These are phyloP conservation scores for Micrasema minimum DNA, from an alignment of 1,140 invertebrate species.

Conservation along the genomic window DNA sequence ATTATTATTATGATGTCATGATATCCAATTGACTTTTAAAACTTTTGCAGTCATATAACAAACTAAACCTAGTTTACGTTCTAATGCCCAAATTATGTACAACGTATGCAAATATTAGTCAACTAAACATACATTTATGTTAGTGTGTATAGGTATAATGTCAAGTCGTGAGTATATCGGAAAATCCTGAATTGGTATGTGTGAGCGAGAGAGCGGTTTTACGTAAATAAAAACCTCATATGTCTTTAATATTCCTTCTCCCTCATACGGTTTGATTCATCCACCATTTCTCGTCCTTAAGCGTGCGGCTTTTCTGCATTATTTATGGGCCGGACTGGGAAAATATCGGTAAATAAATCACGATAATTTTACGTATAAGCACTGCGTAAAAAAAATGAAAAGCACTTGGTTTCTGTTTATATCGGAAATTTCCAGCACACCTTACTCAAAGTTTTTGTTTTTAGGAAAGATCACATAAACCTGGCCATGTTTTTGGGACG, in stretches of 20 bases:
- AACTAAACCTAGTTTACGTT: too few species aligned
- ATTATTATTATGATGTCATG: too few species aligned
- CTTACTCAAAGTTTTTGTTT: background rate
- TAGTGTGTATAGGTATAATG: too few species aligned
- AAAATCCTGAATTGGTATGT: slow-evolving; percentile 21
- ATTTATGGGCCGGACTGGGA: slow-evolving; percentile 47
- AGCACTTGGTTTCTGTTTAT: too few species aligned
- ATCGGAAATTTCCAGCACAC: too few species aligned
- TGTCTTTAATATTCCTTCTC: slow-evolving; percentile 23
- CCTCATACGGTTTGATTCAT: background rate
- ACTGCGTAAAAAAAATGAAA: slow-evolving; percentile 4
- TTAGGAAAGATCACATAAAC: slow-evolving; percentile 16
- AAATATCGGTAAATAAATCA: slow-evolving; percentile 6
- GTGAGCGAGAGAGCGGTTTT: slow-evolving; percentile 24
- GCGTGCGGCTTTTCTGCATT: slow-evolving; percentile 44
- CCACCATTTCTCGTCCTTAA: slow-evolving; percentile 2
- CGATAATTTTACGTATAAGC: background rate
- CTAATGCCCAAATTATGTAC: too few species aligned
- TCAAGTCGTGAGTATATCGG: slow-evolving; percentile 13
- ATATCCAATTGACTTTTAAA: too few species aligned
- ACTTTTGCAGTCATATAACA: too few species aligned
- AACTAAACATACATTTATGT: too few species aligned
- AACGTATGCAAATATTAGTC: too few species aligned
- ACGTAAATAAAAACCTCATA: slow-evolving; percentile 46
- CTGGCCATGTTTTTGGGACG: background rate